Conservation (phyloP, 2,113 vertebrate genomes). For the Crypturellus undulatus region DNA sequence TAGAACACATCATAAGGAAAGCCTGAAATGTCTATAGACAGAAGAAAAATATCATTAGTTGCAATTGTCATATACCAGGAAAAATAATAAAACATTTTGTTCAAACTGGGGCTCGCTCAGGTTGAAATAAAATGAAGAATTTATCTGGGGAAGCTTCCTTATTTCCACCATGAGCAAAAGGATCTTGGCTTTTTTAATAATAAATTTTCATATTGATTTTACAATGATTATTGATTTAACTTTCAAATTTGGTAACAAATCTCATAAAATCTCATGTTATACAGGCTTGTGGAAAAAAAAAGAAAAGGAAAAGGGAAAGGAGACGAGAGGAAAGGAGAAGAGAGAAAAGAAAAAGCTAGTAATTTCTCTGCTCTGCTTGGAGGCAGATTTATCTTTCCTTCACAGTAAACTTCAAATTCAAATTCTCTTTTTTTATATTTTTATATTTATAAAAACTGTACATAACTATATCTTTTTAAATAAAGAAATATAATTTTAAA, state of each 20-base stretch:
- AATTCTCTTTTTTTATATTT: not conserved
- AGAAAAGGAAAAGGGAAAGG: not conserved
- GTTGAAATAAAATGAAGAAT: not conserved
- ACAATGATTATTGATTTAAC: not conserved
- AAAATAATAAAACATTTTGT: not conserved
- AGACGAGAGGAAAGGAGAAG: too few relatives aligned
- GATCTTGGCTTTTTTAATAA: not conserved
- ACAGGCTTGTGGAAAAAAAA: not conserved
- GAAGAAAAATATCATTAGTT: not conserved
- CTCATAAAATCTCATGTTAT: not conserved
- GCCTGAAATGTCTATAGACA: not conserved
- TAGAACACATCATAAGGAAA: not conserved
- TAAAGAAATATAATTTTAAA: not conserved
- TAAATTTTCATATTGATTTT: not conserved
- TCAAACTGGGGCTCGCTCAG: not conserved
- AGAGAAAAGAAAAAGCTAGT: not conserved
- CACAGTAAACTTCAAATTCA: not conserved
- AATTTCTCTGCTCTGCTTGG: not conserved
- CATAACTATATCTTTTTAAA: rapidly evolving
- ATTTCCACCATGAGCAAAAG: not conserved
- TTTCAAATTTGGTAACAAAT: not conserved
- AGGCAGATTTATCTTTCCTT: not conserved
- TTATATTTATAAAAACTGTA: not conserved
- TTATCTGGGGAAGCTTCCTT: not conserved
- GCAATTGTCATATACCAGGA: not conserved